Conservation (phyloP, 2,888 invertebrate species). For the Carpatolechia fugitivella region DNA sequence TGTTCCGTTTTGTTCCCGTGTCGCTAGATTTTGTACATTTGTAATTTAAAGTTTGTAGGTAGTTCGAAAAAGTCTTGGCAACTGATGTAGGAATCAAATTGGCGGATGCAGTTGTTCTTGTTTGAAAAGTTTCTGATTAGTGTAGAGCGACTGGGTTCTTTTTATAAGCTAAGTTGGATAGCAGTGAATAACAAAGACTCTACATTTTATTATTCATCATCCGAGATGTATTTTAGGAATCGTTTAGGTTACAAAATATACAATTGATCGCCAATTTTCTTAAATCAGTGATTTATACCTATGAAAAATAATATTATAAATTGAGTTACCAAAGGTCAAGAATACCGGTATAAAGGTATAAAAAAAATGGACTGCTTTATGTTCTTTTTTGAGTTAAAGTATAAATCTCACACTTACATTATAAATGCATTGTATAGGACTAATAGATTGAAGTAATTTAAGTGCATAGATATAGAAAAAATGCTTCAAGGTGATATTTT, state of each 20-base stretch:
- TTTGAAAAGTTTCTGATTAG: constrained; percentile 2
- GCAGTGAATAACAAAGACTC: not conserved
- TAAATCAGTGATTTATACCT: too few relatives aligned
- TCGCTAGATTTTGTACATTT: constrained; percentile 1
- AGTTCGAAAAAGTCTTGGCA: not conserved
- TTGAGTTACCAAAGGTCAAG: too few relatives aligned
- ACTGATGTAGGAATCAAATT: constrained; percentile 3
- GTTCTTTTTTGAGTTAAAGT: too few relatives aligned
- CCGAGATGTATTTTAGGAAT: not conserved
- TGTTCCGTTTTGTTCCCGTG: not conserved
- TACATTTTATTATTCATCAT: too few relatives aligned
- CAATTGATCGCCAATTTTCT: not conserved
- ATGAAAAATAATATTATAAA: too few relatives aligned
- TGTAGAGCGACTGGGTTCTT: not conserved
- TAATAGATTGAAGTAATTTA: too few relatives aligned
- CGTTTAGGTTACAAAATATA: not conserved
- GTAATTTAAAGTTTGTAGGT: constrained; percentile 6
- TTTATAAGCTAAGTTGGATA: not conserved
- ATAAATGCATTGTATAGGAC: too few relatives aligned
- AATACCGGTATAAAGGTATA: too few relatives aligned
- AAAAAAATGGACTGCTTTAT: too few relatives aligned
- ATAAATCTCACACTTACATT: too few relatives aligned
- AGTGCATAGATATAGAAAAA: too few relatives aligned
- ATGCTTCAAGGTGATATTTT: too few relatives aligned
- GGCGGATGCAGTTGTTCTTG: not conserved